A percentile compares a stretch with the other conserved stretches of the same genome.
phyloP scores from a whole-genome alignment of 2,888 invertebrate species.

The Boloria selene region DNA sequence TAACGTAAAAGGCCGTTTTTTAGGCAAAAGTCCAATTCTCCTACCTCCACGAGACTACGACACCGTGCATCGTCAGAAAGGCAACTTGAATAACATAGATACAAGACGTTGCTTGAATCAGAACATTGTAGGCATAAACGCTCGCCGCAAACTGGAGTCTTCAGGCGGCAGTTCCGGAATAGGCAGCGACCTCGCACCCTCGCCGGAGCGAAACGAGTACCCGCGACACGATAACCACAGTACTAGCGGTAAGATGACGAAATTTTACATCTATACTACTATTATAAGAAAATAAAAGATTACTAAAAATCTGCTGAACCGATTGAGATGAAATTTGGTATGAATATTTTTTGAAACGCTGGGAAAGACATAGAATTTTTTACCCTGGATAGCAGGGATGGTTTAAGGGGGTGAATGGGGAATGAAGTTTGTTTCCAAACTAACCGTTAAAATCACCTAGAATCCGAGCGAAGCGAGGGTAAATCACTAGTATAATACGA shows the following conservation, averaged over 20 bases:
- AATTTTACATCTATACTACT: too few species aligned
- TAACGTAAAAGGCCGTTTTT: constrained; percentile 33
- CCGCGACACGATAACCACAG: constrained; percentile 83
- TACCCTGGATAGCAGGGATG: too few species aligned
- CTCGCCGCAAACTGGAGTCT: constrained; percentile 81
- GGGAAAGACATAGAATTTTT: too few species aligned
- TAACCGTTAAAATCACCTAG: too few species aligned
- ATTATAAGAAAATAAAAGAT: too few species aligned
- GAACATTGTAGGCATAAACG: constrained; percentile 82
- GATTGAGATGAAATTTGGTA: too few species aligned
- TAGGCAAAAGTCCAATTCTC: constrained; percentile 87
- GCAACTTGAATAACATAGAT: constrained; percentile 74
- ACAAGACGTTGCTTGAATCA: constrained; percentile 85
- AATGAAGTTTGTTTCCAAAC: too few species aligned
- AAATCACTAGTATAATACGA: too few species aligned
- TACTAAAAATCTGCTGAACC: neutral
- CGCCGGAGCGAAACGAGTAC: constrained; percentile 85
- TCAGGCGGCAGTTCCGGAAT: constrained; percentile 94
- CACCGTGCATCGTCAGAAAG: constrained; percentile 89
- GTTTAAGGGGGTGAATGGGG: too few species aligned
- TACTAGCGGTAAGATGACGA: constrained; percentile 79
- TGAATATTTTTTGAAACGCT: too few species aligned
- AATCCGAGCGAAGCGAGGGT: too few species aligned
- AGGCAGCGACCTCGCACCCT: constrained; percentile 93
- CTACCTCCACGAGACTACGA: constrained; percentile 97